A percentile compares a stretch with the other conserved stretches of the same genome.
Evolutionary conservation across 2,888 invertebrate species (phyloP).

Genomic region (Xanthorhoe designata): DNA sequence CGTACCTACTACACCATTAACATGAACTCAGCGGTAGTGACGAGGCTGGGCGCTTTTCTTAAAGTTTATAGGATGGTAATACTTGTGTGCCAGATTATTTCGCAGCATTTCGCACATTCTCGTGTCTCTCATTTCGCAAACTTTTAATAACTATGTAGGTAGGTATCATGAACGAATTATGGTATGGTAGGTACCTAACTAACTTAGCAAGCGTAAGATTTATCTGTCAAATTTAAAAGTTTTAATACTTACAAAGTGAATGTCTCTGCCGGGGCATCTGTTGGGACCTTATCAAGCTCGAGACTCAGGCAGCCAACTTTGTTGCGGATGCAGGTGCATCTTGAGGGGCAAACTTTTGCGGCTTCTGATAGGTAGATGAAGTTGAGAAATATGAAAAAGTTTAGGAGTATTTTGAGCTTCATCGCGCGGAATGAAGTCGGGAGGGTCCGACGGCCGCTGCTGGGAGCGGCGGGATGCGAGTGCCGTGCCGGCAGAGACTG

Average conservation of each 20-base stretch:
- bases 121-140: slow-evolving; percentile 11
- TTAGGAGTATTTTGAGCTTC: slow-evolving; percentile 52
- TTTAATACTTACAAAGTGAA: slow-evolving; percentile 71
- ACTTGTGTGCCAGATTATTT: not conserved
- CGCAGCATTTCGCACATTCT: not conserved
- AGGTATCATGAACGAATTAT: too few species aligned
- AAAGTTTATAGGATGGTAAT: not conserved
- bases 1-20: slow-evolving; percentile 6
- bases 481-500: slow-evolving; percentile 30
- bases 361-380: slow-evolving; percentile 48
- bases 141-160: slow-evolving; percentile 38
- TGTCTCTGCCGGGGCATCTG: slow-evolving; percentile 59
- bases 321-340: slow-evolving; percentile 66
- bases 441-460: slow-evolving; percentile 16
- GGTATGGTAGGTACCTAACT: not conserved
- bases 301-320: slow-evolving; percentile 68
- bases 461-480: slow-evolving; percentile 31
- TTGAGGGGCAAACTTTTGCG: slow-evolving; percentile 62
- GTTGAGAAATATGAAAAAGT: slow-evolving; percentile 58
- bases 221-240: slow-evolving; percentile 39
- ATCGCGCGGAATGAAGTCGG: slow-evolving; percentile 44
- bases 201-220: slow-evolving; percentile 36
- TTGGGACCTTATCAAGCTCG: slow-evolving; percentile 62
- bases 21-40: not conserved
- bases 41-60: not conserved